Evolutionary conservation across 2,888 invertebrate species (phyloP), one percentile per base, ranked within the genome.

Genomic region (Eucera pruinosa): DNA sequence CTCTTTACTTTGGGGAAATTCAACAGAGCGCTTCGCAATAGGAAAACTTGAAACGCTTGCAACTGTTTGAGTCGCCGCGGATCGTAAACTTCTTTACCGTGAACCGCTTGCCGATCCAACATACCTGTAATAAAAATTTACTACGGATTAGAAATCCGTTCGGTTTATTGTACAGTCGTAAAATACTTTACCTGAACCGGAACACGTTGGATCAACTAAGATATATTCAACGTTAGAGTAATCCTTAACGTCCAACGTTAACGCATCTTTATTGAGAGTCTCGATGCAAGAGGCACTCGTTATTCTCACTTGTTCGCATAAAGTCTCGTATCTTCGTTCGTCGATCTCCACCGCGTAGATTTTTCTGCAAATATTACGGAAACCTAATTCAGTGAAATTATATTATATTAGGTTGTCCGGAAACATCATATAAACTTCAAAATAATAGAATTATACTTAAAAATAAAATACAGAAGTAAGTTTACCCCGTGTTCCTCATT

Each of bases 131-230:
- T 52, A 55, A 74, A 50, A 23, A 45, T 43, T 36, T 9, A 9
- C 11, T 30, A 11, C 1, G 30, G 2, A 54, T 23, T 41, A 15
- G 2, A 2, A 36, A 23, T n/a, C n/a, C n/a, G n/a, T n/a, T n/a
- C n/a, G n/a, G n/a, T n/a, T n/a, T n/a, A n/a, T n/a, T n/a, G n/a
- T n/a, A 20, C 0, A 2, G 2, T 5, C 4, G 3, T 3, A 23
- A 0, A 55, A 15, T 57, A 64, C 6, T 48, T 93, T 94, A 95
- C 98, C 99, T 91, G 98, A 97, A 48, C 99, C 99, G 27, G 98
- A 97, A 92, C 99, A 99, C 68, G 98, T 97, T 0, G 99, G 99
- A 93, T 99, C 99, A 0, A 99, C 95, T n/a, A 99, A 93, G 84
- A 98, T 96, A 88, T 97, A 98, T 90, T 97, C 96, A 0, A 98